phyloP scores from a whole-genome alignment of 2,113 vertebrate genomes.

The Indri indri region DNA sequence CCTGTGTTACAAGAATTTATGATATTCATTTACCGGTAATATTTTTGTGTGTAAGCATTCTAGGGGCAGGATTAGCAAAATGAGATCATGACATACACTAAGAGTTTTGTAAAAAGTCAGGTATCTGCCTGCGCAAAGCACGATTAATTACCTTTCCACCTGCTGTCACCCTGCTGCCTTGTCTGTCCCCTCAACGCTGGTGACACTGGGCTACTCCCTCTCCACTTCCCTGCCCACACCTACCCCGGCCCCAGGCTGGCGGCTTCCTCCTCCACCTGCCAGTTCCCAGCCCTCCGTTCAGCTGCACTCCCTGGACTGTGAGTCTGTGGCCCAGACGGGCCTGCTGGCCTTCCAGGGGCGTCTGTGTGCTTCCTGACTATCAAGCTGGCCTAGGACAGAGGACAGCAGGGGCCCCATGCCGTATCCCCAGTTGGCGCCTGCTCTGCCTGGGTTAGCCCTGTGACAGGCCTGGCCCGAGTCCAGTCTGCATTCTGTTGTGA shows the following conservation, averaged over 20 bases:
- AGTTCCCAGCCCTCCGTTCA: background rate
- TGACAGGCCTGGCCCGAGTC: background rate
- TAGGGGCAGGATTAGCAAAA: background rate
- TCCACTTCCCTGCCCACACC: background rate
- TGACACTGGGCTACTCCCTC: background rate
- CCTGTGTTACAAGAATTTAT: background rate
- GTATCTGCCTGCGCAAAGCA: background rate
- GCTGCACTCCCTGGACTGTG: background rate
- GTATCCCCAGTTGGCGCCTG: accelerated
- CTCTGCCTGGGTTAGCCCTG: background rate
- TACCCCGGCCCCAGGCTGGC: background rate
- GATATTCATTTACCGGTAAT: background rate
- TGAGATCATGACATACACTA: background rate
- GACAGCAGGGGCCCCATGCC: background rate
- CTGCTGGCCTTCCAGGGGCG: background rate
- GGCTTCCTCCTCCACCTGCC: background rate
- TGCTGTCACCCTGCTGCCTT: background rate
- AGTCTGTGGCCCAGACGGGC: background rate
- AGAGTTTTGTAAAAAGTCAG: background rate
- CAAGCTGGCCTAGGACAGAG: background rate
- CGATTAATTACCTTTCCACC: background rate
- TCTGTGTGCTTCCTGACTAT: background rate
- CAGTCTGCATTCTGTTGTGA: background rate
- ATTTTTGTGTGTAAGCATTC: background rate
- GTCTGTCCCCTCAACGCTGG: background rate